phyloP scores from a whole-genome alignment of 2,113 vertebrate species.

The Boulengerochromis microlepis region DNA sequence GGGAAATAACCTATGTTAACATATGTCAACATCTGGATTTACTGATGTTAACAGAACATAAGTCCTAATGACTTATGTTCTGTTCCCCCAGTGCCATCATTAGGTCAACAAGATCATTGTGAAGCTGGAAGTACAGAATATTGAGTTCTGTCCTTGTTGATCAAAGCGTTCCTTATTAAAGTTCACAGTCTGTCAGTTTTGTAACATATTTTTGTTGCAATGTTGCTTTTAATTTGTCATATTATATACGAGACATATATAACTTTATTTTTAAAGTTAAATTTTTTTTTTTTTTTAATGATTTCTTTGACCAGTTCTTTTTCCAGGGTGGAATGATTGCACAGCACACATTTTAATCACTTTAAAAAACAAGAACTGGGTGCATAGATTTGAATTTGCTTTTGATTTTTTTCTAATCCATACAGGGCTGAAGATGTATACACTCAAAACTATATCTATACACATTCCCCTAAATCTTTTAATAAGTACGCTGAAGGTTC shows the following conservation, averaged over 20 bases:
- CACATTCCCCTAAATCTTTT: fast-evolving
- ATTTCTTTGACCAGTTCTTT: background rate
- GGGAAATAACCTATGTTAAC: background rate
- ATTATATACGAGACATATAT: background rate
- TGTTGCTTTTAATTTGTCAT: background rate
- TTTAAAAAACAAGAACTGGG: background rate
- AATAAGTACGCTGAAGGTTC: background rate
- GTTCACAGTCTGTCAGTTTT: background rate
- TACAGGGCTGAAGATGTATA: background rate
- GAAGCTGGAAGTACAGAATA: background rate
- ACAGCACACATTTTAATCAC: background rate
- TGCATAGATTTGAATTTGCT: background rate
- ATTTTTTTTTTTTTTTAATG: fast-evolving
- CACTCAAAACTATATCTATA: background rate
- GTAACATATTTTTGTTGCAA: background rate
- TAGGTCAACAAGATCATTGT: background rate
- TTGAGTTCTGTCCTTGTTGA: background rate
- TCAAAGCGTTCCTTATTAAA: background rate
- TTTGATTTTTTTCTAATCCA: background rate
- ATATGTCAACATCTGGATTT: background rate
- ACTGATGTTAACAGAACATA: background rate
- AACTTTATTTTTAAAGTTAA: background rate
- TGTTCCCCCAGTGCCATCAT: background rate
- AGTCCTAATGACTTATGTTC: background rate
- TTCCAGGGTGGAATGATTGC: background rate